phyloP scores from a whole-genome alignment of 92 coral and sea anemone species.

The Siderastrea siderea region DNA sequence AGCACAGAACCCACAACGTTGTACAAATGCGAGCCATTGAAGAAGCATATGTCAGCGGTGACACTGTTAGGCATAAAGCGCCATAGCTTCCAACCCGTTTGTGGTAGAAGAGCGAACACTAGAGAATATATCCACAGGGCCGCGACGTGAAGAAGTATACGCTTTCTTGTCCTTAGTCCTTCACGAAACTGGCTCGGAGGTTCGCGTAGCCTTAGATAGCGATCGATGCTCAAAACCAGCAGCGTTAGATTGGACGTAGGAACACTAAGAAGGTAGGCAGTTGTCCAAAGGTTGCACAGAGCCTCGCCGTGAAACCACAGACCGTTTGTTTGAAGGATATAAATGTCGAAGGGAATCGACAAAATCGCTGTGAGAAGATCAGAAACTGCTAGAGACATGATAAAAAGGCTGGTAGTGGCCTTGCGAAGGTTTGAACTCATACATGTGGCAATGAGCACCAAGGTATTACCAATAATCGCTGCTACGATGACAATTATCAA shows the following conservation, averaged over 20 bases:
- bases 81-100: slow-evolving; percentile 43
- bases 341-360: slow-evolving; percentile 51
- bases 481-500: slow-evolving; percentile 20
- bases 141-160: slow-evolving; percentile 1
- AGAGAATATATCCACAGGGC: slow-evolving; percentile 46
- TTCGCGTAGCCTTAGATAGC: slow-evolving; percentile 34
- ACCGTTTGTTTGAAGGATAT: slow-evolving; percentile 21
- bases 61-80: slow-evolving; percentile 5
- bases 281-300: slow-evolving; percentile 41
- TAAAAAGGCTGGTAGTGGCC: slow-evolving; percentile 53
- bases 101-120: slow-evolving; percentile 35
- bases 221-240: slow-evolving; percentile 55
- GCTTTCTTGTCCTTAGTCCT: slow-evolving; percentile 22
- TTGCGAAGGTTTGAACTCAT: slow-evolving; percentile 49
- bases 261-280: slow-evolving; percentile 37
- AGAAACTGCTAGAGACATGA: slow-evolving; percentile 54
- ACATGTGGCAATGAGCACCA: slow-evolving; percentile 48
- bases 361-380: slow-evolving; percentile 53
- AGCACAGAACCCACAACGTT: slow-evolving; percentile 52
- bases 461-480: slow-evolving; percentile 46
- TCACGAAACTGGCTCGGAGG: slow-evolving; percentile 53
- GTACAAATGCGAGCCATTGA: slow-evolving; percentile 47
- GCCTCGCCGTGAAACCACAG: slow-evolving; percentile 48
- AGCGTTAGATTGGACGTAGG: slow-evolving; percentile 58
- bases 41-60: slow-evolving; percentile 41